Base-by-base conservation (phyloP, 2,888 invertebrate genomes). In the Resseliella maxima region DNA sequence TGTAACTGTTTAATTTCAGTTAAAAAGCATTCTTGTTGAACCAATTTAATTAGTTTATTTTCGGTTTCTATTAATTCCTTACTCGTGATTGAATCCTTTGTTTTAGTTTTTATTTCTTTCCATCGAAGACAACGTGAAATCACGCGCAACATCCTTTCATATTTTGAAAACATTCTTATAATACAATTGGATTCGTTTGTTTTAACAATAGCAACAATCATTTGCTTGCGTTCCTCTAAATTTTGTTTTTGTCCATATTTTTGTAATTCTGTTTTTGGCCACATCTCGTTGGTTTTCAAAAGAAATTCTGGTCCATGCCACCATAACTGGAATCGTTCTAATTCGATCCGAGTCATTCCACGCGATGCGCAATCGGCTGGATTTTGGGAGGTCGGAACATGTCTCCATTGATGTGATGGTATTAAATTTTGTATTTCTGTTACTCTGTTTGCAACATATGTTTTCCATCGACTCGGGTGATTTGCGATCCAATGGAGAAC, bases 341-440 rank as follows among this genome's bases (percentile, higher is more conserved):
- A 50, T 64, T 87, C 64, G 0, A 86, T 27, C 0, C 87, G 88
- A 15, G 31, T 18, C 0, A 87, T 36, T 12, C 88, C 88, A 24
- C 88, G 87, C 5, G 88, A 88, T 31, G 88, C 87, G 6, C 87
- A 59, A 86, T 89, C 88, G 0, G 88, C 88, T n/a, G 88, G 88
- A 64, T 89, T 89, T 24, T 86, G 38, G 0, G 31, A 45, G 12
- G 88, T 87, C 8, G 86, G 86, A 1, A 88, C 87, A 86, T 88
- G 88, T n/a, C 87, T 86, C 88, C 88, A 89, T 18, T 46, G 24
- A 0, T 85, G 83, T 15, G 64, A 35, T 0, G 87, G 59, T 3
- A 87, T 35, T 0, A 36, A 45, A 0, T 88, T 86, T 8, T 88
- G 38, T 21, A 88, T 88, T 36, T 88, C 86, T 10, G 87, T 38